A percentile compares a stretch with the other conserved stretches of the same genome.
phyloP scores from a whole-genome alignment of 2,797 vertebrate species.

The Echeneis naucrates region DNA sequence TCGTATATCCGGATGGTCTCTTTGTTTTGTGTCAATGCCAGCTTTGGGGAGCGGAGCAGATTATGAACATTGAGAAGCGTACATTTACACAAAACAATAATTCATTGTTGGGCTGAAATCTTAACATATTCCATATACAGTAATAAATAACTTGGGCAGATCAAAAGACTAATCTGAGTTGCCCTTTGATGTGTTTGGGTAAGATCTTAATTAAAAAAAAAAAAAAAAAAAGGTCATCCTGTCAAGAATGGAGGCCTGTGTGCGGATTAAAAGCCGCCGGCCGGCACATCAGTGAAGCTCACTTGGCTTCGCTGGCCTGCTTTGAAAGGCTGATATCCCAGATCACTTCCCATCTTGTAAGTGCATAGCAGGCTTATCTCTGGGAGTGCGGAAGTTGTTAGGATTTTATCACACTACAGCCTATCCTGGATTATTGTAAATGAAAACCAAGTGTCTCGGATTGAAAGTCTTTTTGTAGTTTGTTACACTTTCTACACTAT shows the following conservation, averaged over 20 bases:
- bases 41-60: constrained; percentile 42
- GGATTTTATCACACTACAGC: constrained; percentile 78
- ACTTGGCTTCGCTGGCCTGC: constrained; percentile 74
- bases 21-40: constrained; percentile 65
- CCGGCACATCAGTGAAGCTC: constrained; percentile 76
- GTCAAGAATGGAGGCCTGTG: constrained; percentile 64
- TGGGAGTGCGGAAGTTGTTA: constrained; percentile 81
- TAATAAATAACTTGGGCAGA: constrained; percentile 80
- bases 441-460: constrained; percentile 74
- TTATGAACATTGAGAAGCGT: constrained; percentile 60
- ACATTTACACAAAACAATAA: constrained; percentile 74
- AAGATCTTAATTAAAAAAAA: constrained; percentile 75
- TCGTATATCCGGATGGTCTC: constrained; percentile 65
- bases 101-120: constrained; percentile 76
- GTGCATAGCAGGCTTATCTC: constrained; percentile 82
- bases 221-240: constrained; percentile 48
- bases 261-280: constrained; percentile 71
- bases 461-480: constrained; percentile 68
- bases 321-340: constrained; percentile 85
- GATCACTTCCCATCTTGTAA: constrained; percentile 81
- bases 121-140: constrained; percentile 73
- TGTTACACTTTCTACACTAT: constrained; percentile 31
- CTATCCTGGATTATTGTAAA: constrained; percentile 80
- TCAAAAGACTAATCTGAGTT: constrained; percentile 77
- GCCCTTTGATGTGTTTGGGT: constrained; percentile 78